phyloP scores from a whole-genome alignment of 2,888 invertebrate genomes.

The Apodemia duryi region DNA sequence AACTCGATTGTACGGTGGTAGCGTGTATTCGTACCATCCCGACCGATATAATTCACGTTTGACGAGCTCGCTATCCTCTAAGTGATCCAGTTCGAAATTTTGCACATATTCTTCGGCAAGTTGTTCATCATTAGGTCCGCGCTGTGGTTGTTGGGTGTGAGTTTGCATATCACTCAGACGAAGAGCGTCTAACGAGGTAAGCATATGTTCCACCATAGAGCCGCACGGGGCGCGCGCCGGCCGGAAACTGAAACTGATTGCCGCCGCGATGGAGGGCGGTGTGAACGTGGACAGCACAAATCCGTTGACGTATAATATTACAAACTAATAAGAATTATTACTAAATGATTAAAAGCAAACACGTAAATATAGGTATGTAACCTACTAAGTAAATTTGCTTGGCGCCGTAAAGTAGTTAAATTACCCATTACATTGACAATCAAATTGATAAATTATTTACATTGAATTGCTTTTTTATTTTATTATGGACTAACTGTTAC shows the following conservation, averaged over 20 bases:
- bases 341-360: conserved; percentile 14
- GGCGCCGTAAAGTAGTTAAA: not conserved
- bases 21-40: conserved; percentile 71
- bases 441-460: not conserved
- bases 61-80: conserved; percentile 85
- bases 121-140: conserved; percentile 77
- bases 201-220: conserved; percentile 80
- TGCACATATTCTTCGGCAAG: conserved; percentile 94
- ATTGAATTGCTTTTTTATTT: too few relatives aligned
- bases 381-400: conserved; percentile 8
- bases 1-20: conserved; percentile 68
- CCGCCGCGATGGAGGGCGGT: conserved; percentile 62
- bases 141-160: conserved; percentile 68
- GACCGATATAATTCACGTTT: conserved; percentile 85
- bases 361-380: conserved; percentile 4
- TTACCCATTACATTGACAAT: not conserved
- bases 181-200: conserved; percentile 62
- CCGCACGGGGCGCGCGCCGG: conserved; percentile 77
- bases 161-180: conserved; percentile 79
- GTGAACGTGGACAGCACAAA: conserved; percentile 15
- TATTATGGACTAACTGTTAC: too few relatives aligned
- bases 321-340: conserved; percentile 13
- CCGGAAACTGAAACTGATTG: conserved; percentile 64
- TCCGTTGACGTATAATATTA: conserved; percentile 11
- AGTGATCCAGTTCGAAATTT: conserved; percentile 93